phyloP scores from a whole-genome alignment of 1,140 invertebrate genomes.

The Centruroides sculpturatus region DNA sequence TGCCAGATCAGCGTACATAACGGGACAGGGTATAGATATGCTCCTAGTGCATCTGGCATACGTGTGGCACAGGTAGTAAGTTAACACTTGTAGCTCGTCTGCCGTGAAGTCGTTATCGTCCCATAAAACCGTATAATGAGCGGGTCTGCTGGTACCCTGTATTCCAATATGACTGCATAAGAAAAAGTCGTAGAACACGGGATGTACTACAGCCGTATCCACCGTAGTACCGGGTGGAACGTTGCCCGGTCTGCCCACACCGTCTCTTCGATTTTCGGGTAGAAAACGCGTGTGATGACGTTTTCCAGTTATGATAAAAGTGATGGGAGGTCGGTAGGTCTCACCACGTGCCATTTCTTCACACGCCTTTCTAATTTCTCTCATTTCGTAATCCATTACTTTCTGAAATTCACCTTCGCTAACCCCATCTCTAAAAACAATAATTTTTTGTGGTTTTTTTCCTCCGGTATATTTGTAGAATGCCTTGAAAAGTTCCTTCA shows the following conservation, averaged over 20 bases:
- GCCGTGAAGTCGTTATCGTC: conserved; percentile 14
- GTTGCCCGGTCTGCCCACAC: conserved; percentile 35
- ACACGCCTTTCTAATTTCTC: conserved; percentile 10
- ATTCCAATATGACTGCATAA: conserved; percentile 49
- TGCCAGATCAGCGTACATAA: conserved; percentile 23
- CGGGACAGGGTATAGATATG: conserved; percentile 21
- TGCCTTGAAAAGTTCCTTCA: conserved; percentile 36
- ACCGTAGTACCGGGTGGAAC: conserved; percentile 71
- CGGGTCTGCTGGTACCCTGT: conserved; percentile 22
- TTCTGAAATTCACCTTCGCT: conserved; percentile 32
- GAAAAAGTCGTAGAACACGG: conserved; percentile 68
- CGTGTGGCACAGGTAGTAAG: conserved; percentile 19
- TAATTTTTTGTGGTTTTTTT: conserved; percentile 24
- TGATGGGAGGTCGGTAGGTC: conserved; percentile 15
- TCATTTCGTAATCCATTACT: conserved; percentile 19
- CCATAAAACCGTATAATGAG: conserved; percentile 14
- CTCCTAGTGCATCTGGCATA: conserved; percentile 13
- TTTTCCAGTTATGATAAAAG: conserved; percentile 20
- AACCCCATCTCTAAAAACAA: conserved; percentile 35
- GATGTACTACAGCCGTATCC: conserved; percentile 63
- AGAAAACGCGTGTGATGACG: conserved; percentile 16
- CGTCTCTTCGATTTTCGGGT: conserved; percentile 16
- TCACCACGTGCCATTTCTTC: background rate
- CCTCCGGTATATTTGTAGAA: conserved; percentile 3
- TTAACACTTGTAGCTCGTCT: conserved; percentile 16